Percentiles rank a stretch among this genome's conserved stretches.
Evolutionary conservation across 53 echinoderm and acorn worm genomes (phyloP).

Genomic region (Antedon mediterranea): DNA sequence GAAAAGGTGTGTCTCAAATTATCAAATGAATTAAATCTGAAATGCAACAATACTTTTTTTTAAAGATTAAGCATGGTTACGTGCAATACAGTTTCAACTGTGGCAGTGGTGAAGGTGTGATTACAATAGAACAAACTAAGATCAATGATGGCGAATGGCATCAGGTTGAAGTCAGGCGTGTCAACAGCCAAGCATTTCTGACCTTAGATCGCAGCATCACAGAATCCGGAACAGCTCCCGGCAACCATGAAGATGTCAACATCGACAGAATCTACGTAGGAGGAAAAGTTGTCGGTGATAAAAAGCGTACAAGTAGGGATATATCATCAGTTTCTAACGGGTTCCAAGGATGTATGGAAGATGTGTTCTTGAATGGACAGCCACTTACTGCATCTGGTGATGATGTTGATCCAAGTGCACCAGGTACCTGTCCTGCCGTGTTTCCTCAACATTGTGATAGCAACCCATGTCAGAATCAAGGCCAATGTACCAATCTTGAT

Average conservation of each 20-base stretch:
- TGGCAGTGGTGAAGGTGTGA: slow-evolving; percentile 63
- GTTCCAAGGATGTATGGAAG: slow-evolving; percentile 81
- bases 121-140: slow-evolving; percentile 40
- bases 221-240: slow-evolving; percentile 53
- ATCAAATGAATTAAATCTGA: no score
- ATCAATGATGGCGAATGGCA: slow-evolving; percentile 84
- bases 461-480: slow-evolving; percentile 62
- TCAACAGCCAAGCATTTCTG: slow-evolving; percentile 53
- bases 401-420: slow-evolving; percentile 30
- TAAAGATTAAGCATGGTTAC: slow-evolving; percentile 57
- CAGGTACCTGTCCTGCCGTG: slow-evolving; percentile 18
- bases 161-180: slow-evolving; percentile 51
- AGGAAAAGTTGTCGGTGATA: slow-evolving; percentile 9
- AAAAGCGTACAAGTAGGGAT: slow-evolving; percentile 11
- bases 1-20: no score
- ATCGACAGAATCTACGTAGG: slow-evolving; percentile 65
- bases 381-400: slow-evolving; percentile 57
- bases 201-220: slow-evolving; percentile 56
- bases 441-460: neutral
- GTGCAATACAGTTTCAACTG: slow-evolving; percentile 61
- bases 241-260: slow-evolving; percentile 68
- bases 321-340: slow-evolving; percentile 32
- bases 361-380: slow-evolving; percentile 49
- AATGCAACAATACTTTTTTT: neutral
- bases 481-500: slow-evolving; percentile 48